Evolutionary conservation across 1,140 invertebrate species (phyloP), one percentile per base, ranked within the genome.

Genomic region (Eumaeus atala): DNA sequence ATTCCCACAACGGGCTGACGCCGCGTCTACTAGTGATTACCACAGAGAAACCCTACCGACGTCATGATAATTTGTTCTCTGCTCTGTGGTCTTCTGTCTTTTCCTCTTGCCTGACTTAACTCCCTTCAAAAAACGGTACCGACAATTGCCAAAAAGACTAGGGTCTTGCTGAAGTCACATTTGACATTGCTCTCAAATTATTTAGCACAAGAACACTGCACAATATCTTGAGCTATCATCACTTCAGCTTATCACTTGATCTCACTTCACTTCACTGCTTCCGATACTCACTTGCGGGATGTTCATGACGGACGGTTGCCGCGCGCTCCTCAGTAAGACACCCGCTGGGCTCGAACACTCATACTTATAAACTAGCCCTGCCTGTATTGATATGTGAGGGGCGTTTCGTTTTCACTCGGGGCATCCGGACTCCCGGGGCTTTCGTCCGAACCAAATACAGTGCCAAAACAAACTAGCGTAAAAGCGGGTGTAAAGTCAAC

Each of bases 341-440:
- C 56, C 14, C 68, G 61, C 61, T 58, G 52, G 47, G 48, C 53
- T 37, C 54, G 9, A 35, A 55, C 64, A 78, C 78, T 70, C 61
- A 81, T 84, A 84, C 79, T 84, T 86, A 86, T 86, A 86, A 84
- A 77, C 74, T 84, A 74, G 58, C 72, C 59, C 37, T 36, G n/a
- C 52, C 14, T 35, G 9, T 58, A 84, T 84, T 84, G 74, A 75
- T 82, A 85, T 85, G 80, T 74, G 77, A 57, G 70, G 55, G 12
- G 59, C 70, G 80, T 76, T 6, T 51, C 54, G 55, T 63, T 86
- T 86, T 84, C 83, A 83, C 83, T 78, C 59, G 56, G 59, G 69
- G 67, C 59, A 73, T 72, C 72, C 76, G 74, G 72, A 81, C 75
- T 62, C 38, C 28, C n/a, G 51, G 17, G 17, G 21, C 21, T 28